A percentile compares a stretch with the other conserved stretches of the same genome.
Conservation (phyloP, 2,113 vertebrate species). For the Eulemur macaco region DNA sequence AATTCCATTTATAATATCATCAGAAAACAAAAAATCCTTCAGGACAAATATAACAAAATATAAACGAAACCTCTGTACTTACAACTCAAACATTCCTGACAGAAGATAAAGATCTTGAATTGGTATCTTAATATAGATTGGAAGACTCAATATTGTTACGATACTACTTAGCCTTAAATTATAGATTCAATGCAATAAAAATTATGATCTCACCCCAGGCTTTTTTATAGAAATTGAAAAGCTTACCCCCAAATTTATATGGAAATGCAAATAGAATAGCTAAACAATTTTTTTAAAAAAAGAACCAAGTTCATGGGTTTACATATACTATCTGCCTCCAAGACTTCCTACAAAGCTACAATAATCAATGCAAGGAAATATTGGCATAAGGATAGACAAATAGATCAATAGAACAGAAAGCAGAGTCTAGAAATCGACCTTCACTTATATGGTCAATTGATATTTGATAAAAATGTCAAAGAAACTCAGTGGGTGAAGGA, state of each 20-base stretch:
- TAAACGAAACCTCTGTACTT: neutral
- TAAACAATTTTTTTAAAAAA: neutral
- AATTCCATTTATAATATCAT: neutral
- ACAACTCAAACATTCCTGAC: neutral
- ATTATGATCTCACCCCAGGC: neutral
- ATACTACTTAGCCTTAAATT: neutral
- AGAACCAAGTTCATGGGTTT: neutral
- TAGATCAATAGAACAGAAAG: neutral
- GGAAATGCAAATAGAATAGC: neutral
- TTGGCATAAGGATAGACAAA: neutral
- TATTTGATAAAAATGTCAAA: conserved; percentile 28
- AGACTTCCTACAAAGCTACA: neutral
- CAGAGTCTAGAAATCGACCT: neutral
- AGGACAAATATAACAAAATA: neutral
- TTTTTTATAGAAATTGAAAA: neutral
- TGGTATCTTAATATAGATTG: neutral
- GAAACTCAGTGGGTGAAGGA: neutral
- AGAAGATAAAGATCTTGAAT: neutral
- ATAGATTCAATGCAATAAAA: neutral
- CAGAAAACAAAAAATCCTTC: neutral
- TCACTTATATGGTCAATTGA: neutral
- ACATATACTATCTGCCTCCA: neutral
- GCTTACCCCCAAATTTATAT: neutral
- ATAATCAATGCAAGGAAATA: neutral
- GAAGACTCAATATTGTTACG: neutral